A percentile compares a stretch with the other conserved stretches of the same genome.
Conservation (phyloP, 2,797 vertebrate genomes). For the Neosilurus mollespiculum region DNA sequence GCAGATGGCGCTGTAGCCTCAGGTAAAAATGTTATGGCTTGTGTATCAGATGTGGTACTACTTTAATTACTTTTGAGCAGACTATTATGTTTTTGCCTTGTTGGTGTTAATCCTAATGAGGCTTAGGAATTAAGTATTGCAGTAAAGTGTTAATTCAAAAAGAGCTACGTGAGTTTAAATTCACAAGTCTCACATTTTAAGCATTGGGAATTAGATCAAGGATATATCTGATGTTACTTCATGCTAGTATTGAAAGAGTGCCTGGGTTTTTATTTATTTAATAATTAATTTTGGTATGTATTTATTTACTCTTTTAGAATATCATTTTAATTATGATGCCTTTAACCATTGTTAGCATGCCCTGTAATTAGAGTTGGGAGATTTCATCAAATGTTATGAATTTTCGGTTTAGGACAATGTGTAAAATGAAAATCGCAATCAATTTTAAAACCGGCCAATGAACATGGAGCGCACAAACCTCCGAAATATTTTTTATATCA, state of each 20-base stretch:
- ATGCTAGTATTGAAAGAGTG: not conserved
- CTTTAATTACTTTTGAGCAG: not conserved
- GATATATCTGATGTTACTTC: not conserved
- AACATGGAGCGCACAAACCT: no score
- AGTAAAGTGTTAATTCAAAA: not conserved
- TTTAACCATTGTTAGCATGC: not conserved
- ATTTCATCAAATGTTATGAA: no score
- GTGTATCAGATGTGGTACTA: not conserved
- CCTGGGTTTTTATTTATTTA: not conserved
- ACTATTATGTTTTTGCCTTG: constrained; percentile 5
- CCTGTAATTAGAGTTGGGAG: not conserved
- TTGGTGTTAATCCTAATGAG: constrained; percentile 41
- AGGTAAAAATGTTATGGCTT: not conserved
- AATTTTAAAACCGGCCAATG: no score
- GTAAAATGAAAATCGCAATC: no score
- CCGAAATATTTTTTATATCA: no score
- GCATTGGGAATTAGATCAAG: not conserved
- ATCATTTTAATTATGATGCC: not conserved
- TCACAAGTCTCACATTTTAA: not conserved
- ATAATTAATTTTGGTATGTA: not conserved
- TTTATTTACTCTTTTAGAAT: not conserved
- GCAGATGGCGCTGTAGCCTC: constrained; percentile 51
- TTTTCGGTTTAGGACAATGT: no score
- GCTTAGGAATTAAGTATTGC: not conserved
- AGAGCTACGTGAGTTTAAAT: not conserved